phyloP scores from a whole-genome alignment of 2,113 vertebrate genomes.

The Zingel zingel region DNA sequence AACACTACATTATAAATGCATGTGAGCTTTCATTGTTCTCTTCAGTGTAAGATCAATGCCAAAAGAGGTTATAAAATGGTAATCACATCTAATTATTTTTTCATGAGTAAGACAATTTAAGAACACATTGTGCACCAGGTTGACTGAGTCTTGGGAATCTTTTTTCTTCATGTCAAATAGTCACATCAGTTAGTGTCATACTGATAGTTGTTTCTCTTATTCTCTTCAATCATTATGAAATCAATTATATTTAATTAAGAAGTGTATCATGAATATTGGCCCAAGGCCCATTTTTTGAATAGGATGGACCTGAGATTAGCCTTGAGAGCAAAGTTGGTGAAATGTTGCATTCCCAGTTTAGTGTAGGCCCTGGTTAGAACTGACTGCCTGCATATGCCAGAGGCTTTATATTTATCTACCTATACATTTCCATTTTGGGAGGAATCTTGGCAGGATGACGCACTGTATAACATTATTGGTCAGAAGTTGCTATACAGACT shows the following conservation, averaged over 20 bases:
- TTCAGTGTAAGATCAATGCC: constrained; percentile 63
- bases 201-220: not conserved
- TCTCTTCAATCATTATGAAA: constrained; percentile 13
- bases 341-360: not conserved
- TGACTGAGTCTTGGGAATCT: not conserved
- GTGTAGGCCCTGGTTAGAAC: not conserved
- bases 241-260: not conserved
- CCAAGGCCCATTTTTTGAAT: constrained; percentile 26
- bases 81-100: constrained; percentile 72
- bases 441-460: not conserved
- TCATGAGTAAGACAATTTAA: constrained; percentile 70
- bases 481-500: not conserved
- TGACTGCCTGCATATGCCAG: not conserved
- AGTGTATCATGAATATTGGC: constrained; percentile 34
- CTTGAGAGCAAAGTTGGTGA: constrained; percentile 1
- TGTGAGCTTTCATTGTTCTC: constrained; percentile 55
- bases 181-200: not conserved
- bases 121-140: constrained; percentile 49
- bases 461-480: not conserved
- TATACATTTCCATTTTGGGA: not conserved
- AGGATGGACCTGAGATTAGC: not conserved
- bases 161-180: not conserved
- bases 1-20: constrained; percentile 64
- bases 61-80: constrained; percentile 74
- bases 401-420: not conserved